Evolutionary conservation across 2,888 invertebrate genomes (phyloP).

Genomic region (Zele albiditarsus): DNA sequence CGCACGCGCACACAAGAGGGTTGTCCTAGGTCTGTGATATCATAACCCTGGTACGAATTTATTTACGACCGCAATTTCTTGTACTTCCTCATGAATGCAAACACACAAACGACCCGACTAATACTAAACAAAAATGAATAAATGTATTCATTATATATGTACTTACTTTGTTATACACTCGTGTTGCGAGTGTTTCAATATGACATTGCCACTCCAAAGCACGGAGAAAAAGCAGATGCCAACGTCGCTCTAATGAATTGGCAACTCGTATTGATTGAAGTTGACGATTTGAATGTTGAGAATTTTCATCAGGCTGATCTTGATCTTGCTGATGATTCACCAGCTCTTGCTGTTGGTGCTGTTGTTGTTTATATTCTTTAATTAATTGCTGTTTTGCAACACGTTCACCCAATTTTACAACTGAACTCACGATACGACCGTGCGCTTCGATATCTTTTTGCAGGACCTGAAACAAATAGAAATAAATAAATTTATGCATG

Average conservation of each 20-base stretch:
- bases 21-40: slow-evolving; percentile 8
- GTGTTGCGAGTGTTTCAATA: slow-evolving; percentile 85
- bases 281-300: slow-evolving; percentile 55
- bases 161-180: slow-evolving; percentile 79
- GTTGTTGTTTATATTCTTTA: slow-evolving; percentile 57
- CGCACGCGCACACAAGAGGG: not conserved
- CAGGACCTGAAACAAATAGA: slow-evolving; percentile 81
- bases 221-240: slow-evolving; percentile 91
- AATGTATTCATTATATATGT: not conserved
- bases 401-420: slow-evolving; percentile 84
- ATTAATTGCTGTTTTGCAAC: slow-evolving; percentile 66
- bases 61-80: not conserved
- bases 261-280: slow-evolving; percentile 75
- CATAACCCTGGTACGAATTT: slow-evolving; percentile 4
- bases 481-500: slow-evolving; percentile 4
- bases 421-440: slow-evolving; percentile 86
- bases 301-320: slow-evolving; percentile 60
- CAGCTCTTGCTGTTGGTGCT: slow-evolving; percentile 60
- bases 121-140: not conserved
- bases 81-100: no score
- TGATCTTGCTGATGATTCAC: slow-evolving; percentile 45
- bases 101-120: not conserved
- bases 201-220: slow-evolving; percentile 95
- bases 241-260: slow-evolving; percentile 86
- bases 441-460: slow-evolving; percentile 95